phyloP scores from a whole-genome alignment of 1,140 invertebrate genomes.

The Drosophila burlai region DNA sequence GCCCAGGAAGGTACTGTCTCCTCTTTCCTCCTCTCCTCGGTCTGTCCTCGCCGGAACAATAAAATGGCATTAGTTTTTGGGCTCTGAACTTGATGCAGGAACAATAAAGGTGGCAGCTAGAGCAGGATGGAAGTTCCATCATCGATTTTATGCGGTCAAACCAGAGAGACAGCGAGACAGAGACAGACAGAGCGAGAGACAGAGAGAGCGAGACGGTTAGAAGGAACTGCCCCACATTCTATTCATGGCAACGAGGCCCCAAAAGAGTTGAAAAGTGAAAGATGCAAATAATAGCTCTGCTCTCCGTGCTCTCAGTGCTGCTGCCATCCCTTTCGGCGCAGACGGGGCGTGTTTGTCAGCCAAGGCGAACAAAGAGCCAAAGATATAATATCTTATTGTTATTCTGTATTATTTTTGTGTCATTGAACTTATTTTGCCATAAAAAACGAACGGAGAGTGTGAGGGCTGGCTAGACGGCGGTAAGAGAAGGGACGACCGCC shows the following conservation, averaged over 20 bases:
- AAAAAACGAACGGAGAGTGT: conserved; percentile 49
- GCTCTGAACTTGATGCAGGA: conserved; percentile 72
- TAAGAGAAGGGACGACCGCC: background rate
- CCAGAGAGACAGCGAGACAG: conserved; percentile 31
- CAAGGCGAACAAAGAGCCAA: conserved; percentile 66
- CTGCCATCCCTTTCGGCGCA: conserved; percentile 27
- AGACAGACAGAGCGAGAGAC: conserved; percentile 7
- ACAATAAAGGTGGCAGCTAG: conserved; percentile 55
- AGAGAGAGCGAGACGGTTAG: conserved; percentile 5
- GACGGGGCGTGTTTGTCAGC: conserved; percentile 52
- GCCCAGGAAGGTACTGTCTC: conserved; percentile 10
- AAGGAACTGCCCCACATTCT: conserved; percentile 65
- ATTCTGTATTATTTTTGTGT: conserved; percentile 80
- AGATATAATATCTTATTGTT: conserved; percentile 75
- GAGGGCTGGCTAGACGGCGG: conserved; percentile 25
- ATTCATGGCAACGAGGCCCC: conserved; percentile 30
- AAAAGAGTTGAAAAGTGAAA: conserved; percentile 78
- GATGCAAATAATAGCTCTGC: conserved; percentile 71
- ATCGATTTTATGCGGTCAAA: conserved; percentile 82
- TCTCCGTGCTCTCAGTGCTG: conserved; percentile 14
- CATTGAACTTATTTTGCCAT: conserved; percentile 77
- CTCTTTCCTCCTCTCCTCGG: conserved; percentile 1
- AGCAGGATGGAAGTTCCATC: conserved; percentile 33
- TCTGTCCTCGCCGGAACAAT: conserved; percentile 62
- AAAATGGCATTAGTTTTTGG: conserved; percentile 83